Base-by-base conservation (phyloP, 2,113 vertebrate species). In the Diglossa brunneiventris region DNA sequence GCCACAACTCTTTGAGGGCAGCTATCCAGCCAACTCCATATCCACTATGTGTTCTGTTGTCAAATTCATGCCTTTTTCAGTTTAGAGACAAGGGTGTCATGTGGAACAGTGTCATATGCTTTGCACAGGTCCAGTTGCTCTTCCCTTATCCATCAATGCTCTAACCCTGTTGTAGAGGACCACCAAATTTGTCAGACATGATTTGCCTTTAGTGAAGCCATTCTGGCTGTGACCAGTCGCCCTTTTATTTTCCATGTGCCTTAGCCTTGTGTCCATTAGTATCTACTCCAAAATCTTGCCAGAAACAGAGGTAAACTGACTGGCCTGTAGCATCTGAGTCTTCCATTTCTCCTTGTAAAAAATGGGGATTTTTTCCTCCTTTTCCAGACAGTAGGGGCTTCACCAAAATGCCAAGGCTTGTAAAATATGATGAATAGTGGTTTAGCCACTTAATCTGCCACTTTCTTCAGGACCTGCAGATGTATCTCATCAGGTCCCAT, bases 1-100 rank as follows among this genome's bases (percentile, higher is more conserved):
- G 42, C 35, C 0, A 0, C 31, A 58, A 5, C 26, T 64, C 41
- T 44, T 33, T 58, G 22, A 50, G 27, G 46, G 18, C 31, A 50
- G 2, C 59, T 31, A 3, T 72, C 26, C 35, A 73, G 33, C 14
- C 49, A 42, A 41, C 27, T 64, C 31, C 42, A 31, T 42, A 33
- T 73, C 31, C 17, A 12, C 11, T 19, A 33, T 23, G 26, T 23
- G 22, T 72, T 80, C 21, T 10, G 4, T 27, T 80, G 42, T 58
- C 76, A 42, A 64, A 49, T 56, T 72, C 49, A 19, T 22, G 42
- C 2, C 21, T 80, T 33, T 72, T 49, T 47, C 35, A 31, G 20
- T 55, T 79, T 47, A 64, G 53, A 37, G 24, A 49, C 58, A 27
- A 27, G 11, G 2, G 21, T 56, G 42, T 23, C 21, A 7, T 27